Percentiles rank a stretch among this genome's conserved stretches.
phyloP scores from a whole-genome alignment of 1,140 invertebrate genomes.

The Dendroctonus ponderosae region DNA sequence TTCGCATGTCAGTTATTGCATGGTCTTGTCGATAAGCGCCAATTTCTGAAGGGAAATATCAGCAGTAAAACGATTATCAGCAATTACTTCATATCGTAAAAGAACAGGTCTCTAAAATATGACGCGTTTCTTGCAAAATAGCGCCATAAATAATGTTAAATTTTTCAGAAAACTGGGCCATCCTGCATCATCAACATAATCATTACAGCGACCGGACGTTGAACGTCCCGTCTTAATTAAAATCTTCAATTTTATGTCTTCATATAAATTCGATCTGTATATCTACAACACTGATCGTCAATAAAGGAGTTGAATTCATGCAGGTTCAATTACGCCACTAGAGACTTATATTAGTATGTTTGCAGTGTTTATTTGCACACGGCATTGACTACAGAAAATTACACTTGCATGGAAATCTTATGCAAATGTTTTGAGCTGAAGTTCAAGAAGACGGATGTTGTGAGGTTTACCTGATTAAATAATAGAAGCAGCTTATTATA shows the following conservation, averaged over 20 bases:
- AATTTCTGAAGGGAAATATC: slow-evolving; percentile 23
- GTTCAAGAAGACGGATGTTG: too few species aligned
- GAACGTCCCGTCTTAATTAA: slow-evolving; percentile 31
- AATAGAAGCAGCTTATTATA: too few species aligned
- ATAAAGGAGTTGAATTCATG: slow-evolving; percentile 11
- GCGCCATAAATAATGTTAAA: slow-evolving; percentile 22
- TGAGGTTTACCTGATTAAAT: too few species aligned
- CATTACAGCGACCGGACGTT: slow-evolving; percentile 16
- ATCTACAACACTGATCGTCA: slow-evolving; percentile 15
- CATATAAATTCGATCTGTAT: slow-evolving; percentile 25
- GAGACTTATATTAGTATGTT: too few species aligned
- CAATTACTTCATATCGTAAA: slow-evolving; percentile 20
- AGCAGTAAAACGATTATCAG: slow-evolving; percentile 27
- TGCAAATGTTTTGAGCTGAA: too few species aligned
- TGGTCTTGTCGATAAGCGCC: slow-evolving; percentile 12
- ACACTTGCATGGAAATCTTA: too few species aligned
- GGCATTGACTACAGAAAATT: too few species aligned
- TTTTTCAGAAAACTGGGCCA: slow-evolving; percentile 27
- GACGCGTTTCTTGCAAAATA: slow-evolving; percentile 12
- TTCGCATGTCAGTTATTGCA: slow-evolving; percentile 16
- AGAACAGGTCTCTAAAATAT: slow-evolving; percentile 8
- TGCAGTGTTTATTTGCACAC: too few species aligned
- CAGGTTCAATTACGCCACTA: slow-evolving; percentile 20
- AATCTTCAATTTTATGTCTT: slow-evolving; percentile 35
- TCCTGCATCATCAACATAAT: slow-evolving; percentile 20